Base-by-base conservation (phyloP, 2,113 vertebrate species). In the Picathartes gymnocephalus region DNA sequence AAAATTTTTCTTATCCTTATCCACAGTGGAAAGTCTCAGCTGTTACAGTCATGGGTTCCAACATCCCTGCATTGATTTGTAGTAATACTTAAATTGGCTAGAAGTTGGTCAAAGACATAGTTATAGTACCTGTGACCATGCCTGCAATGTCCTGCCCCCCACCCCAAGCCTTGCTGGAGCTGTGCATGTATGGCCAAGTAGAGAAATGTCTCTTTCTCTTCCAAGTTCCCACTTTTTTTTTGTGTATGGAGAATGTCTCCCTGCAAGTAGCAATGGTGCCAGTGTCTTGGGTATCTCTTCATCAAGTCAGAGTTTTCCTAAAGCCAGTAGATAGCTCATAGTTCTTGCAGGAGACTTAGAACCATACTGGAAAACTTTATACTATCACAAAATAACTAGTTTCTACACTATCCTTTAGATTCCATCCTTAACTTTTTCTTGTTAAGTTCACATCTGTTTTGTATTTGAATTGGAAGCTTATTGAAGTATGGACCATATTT, bases 221-320 rank as follows among this genome's bases (percentile, higher is more conserved):
- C 35, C 5, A 57, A 27, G 9, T 60, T 60, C 4, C 8, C 7
- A 8, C 6, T 0, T 21, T 21, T 44, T 50, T 57, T 31, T 51
- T 22, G 6, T 15, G 12, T 30, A 7, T 42, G 10, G 37, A 51
- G 40, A 40, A 21, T 21, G 8, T 31, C 5, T 25, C 60, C 2
- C 35, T 81, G 37, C 20, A 16, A 3, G 12, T 61, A 74, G 27
- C 20, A 85, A 18, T 61, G 40, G 2, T 0, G 0, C 45, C 23
- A 23, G 14, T 82, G 11, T 7, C 7, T 56, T 37, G 53, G 11
- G 11, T 70, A 56, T 13, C 3, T 62, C 11, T 69, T 81, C 3
- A 15, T 37, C 40, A 70, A 39, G 54, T 58, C 10, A 39, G 18
- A 12, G 31, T 82, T 91, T 79, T 65, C 8, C 24, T 81, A 53